Evolutionary conservation across 2,888 invertebrate species (phyloP), one percentile per base, ranked within the genome.

Genomic region (Parasteatoda lunata): DNA sequence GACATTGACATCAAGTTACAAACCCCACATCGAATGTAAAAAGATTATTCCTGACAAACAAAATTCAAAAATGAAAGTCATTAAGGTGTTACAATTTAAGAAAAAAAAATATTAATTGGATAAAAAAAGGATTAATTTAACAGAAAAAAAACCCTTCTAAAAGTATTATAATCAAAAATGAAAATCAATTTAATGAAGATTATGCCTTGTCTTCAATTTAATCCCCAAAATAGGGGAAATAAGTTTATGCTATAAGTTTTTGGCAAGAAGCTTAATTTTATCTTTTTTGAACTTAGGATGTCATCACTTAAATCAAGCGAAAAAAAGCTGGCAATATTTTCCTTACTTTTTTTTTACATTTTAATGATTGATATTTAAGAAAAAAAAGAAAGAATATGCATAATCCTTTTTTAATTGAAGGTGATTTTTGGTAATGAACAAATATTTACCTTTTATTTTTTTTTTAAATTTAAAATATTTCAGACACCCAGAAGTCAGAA

Each of bases 371-470:
- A 80, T 72, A 72, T 66, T 9, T 51, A 13, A 49, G 15, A 72
- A 47, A 52, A 30, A 15, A 54, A 64, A 30, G 15, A 79, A 71
- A 30, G 30, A 30, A 80, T 65, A 65, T 72, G 5, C 66, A 9
- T 80, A 72, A 80, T 80, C 79, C 79, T 51, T 51, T 72, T 80
- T 79, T 80, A 80, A 80, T 80, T 80, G 65, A 80, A 72, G 72
- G 45, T 51, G 72, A 59, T 59, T 13, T 30, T 30, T 30, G 30
- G 30, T 30, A 30, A 30, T 30, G 30, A 30, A 30, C 30, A 30
- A 30, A 30, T 30, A 30, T 30, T 30, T 30, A 30, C 30, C 30
- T 30, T 30, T 30, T 30, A 30, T 30, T 30, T 30, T 30, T 30
- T 30, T 2, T 30, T 30, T 30, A 30, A 30, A 30, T 30, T 30